phyloP scores from a whole-genome alignment of 2,113 vertebrate genomes.

The Leucopternis melanops region DNA sequence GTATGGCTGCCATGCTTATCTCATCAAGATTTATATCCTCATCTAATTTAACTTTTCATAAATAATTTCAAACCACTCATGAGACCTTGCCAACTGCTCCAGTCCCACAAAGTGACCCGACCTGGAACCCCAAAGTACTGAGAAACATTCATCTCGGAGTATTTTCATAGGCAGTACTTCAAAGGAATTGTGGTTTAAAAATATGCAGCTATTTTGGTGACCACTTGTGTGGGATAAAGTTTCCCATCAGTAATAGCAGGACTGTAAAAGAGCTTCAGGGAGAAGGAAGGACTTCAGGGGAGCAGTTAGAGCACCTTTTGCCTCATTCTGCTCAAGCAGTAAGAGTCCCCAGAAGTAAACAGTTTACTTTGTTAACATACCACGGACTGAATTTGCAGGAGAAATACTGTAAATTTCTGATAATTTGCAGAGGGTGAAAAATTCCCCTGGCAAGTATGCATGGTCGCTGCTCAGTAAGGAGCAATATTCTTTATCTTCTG shows the following conservation, averaged over 20 bases:
- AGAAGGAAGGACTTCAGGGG: constrained; percentile 1
- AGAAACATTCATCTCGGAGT: constrained; percentile 53
- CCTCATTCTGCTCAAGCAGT: background rate
- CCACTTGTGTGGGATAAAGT: constrained; percentile 74
- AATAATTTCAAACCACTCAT: constrained; percentile 54
- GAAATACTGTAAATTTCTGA: background rate
- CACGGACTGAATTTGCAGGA: background rate
- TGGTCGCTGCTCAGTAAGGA: background rate
- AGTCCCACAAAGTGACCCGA: constrained; percentile 59
- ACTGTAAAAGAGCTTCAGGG: constrained; percentile 36
- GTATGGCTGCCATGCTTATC: background rate
- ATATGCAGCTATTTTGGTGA: constrained; percentile 75
- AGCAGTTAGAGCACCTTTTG: background rate
- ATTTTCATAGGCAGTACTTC: constrained; percentile 74
- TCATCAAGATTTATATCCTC: constrained; percentile 49
- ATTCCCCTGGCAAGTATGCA: background rate
- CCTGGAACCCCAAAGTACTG: constrained; percentile 62
- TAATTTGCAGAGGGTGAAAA: background rate
- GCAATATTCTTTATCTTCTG: background rate
- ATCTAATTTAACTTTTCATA: constrained; percentile 56
- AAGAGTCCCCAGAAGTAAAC: background rate
- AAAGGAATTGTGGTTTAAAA: constrained; percentile 70
- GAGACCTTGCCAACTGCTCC: constrained; percentile 61
- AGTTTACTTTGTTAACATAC: background rate
- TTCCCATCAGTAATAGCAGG: constrained; percentile 64